These are phyloP conservation scores for Chloroceryle amazona DNA, from an alignment of 2,797 vertebrate genomes.

Conservation along the genomic window DNA sequence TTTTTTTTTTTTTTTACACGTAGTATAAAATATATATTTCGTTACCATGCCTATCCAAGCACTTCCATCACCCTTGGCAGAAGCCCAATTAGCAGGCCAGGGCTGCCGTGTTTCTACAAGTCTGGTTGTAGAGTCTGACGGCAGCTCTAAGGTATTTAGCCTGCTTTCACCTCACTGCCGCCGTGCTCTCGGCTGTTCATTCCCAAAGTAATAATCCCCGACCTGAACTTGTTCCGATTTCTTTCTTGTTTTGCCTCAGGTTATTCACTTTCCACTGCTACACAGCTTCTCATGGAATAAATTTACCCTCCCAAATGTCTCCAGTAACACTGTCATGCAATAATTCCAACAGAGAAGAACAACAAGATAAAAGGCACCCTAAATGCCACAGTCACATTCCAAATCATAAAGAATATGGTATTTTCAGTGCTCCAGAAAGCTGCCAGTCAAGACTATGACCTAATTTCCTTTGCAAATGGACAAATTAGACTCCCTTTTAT, in stretches of 20 bases:
- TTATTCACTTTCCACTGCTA: slow-evolving; percentile 39
- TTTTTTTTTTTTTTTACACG: neutral
- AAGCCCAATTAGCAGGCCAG: neutral
- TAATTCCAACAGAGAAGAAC: neutral
- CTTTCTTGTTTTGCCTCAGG: slow-evolving; percentile 42
- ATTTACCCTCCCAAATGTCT: neutral
- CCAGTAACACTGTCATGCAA: neutral
- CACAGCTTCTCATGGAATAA: neutral
- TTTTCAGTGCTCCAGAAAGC: neutral
- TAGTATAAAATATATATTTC: neutral
- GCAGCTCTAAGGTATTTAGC: slow-evolving; percentile 19
- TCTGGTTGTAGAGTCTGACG: neutral
- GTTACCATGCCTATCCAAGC: neutral
- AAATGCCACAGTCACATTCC: neutral
- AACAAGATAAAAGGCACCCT: neutral
- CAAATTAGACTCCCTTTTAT: neutral
- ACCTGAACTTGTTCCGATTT: slow-evolving; percentile 24
- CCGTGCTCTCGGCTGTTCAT: neutral
- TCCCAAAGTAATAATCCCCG: slow-evolving; percentile 27
- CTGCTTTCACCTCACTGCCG: slow-evolving; percentile 17
- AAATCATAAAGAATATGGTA: neutral
- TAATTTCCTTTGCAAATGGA: neutral
- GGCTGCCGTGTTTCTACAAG: slow-evolving; percentile 33
- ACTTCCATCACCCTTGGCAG: neutral
- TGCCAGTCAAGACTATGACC: neutral